Base-by-base conservation (phyloP, 2,797 vertebrate species). In the Galagoides demidoff region DNA sequence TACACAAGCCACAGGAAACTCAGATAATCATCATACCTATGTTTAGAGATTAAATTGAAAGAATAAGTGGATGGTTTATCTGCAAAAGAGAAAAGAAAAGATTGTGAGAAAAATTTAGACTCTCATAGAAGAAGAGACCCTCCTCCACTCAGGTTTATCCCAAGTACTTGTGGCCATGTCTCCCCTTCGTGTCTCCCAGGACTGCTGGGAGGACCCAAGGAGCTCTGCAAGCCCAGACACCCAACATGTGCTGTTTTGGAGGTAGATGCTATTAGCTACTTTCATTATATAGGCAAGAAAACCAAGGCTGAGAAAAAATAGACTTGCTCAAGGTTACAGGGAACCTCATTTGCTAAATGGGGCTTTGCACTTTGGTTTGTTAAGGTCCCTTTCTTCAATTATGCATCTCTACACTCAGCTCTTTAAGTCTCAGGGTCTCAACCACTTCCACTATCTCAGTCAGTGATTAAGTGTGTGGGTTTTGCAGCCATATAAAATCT, bases 171-270 rank as follows among this genome's bases (percentile, higher is more conserved):
- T 7, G 4, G 43, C 8, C 3, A 12, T 17, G 37, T 9, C 49
- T 57, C 5, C 19, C 6, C n/a, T 7, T 31, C 31, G 12, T 7
- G 1, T 52, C 43, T 31, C 74, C 19, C 1, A 43, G 79, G 31
- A 74, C 43, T 63, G 17, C 57, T 25, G 43, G 10, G 11, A 83
- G 31, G n/a, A 52, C 19, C 14, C 22, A 10, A 3, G 12, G 37
- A 31, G 39, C 23, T 74, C 37, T 0, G 1, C 14, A 3, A 49
- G 43, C 27, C 17, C 31, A 43, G 49, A n/a, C 0, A 2, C 22
- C 25, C 37, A 27, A 0, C 20, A 13, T 16, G 66, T 59, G 23
- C 52, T 16, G 27, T 73, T 86, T 63, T 45, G 10, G 31, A 77
- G 23, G 29, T 8, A 37, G 37, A 25, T 64, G 5, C 29, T 45